These are phyloP conservation scores for Struthidea cinerea DNA, from an alignment of 2,113 vertebrate genomes.

Conservation along the genomic window DNA sequence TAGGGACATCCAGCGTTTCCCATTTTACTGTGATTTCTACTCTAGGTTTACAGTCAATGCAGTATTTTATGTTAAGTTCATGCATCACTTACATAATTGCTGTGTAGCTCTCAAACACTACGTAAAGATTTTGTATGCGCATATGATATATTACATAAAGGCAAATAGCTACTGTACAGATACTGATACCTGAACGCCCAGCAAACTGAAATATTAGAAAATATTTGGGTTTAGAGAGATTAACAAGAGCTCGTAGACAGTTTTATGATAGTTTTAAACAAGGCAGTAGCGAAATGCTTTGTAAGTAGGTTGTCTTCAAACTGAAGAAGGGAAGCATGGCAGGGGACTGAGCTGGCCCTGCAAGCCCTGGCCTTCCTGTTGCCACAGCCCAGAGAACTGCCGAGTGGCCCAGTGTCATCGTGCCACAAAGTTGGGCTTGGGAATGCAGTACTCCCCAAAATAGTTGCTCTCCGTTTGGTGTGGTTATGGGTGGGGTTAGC, in stretches of 20 bases:
- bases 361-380: neutral
- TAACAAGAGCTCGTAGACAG: neutral
- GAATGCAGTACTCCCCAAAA: neutral
- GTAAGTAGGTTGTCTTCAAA: neutral
- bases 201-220: neutral
- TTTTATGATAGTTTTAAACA: neutral
- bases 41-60: neutral
- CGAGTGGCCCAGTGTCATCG: neutral
- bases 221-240: neutral
- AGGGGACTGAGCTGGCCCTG: neutral
- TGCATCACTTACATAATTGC: neutral
- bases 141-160: neutral
- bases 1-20: neutral
- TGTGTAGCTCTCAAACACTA: neutral
- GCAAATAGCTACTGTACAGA: neutral
- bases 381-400: neutral
- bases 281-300: neutral
- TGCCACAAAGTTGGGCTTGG: slow-evolving; percentile 34
- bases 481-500: slow-evolving; percentile 26
- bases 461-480: neutral
- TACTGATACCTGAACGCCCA: neutral
- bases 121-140: neutral
- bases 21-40: neutral
- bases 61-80: neutral
- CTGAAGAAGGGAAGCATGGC: neutral